Conservation (phyloP, 2,888 invertebrate genomes). For the Drosophila birchii region DNA sequence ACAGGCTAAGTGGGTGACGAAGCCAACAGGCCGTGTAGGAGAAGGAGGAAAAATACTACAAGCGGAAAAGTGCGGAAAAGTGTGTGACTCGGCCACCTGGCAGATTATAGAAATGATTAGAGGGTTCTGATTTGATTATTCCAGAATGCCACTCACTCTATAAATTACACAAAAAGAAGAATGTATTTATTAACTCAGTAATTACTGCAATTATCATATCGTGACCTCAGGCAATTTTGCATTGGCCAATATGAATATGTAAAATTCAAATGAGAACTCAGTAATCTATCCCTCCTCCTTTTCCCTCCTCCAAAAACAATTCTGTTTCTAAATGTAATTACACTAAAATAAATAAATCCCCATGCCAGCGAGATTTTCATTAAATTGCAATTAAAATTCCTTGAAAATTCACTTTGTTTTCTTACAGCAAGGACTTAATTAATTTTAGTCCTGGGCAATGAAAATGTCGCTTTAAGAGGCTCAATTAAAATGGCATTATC, state of each 20-base stretch:
- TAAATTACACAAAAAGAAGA: slow-evolving; percentile 7
- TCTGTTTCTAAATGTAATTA: slow-evolving; percentile 8
- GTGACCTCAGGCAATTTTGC: slow-evolving; percentile 31
- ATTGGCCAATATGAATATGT: slow-evolving; percentile 25
- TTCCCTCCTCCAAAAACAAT: not conserved
- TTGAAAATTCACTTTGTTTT: slow-evolving; percentile 7
- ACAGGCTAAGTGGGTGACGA: slow-evolving; percentile 23
- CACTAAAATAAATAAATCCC: slow-evolving; percentile 28
- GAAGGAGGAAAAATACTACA: not conserved
- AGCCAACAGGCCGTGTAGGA: not conserved
- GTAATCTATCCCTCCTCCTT: not conserved
- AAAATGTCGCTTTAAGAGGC: slow-evolving; percentile 48
- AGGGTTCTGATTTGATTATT: slow-evolving; percentile 31
- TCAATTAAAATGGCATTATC: slow-evolving; percentile 72
- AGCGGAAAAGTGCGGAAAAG: slow-evolving; percentile 2
- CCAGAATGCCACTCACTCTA: slow-evolving; percentile 4
- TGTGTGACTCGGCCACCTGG: slow-evolving; percentile 18
- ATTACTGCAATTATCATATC: slow-evolving; percentile 31
- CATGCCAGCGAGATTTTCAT: slow-evolving; percentile 5
- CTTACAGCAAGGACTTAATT: slow-evolving; percentile 9
- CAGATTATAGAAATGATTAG: slow-evolving; percentile 31
- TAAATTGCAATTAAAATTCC: slow-evolving; percentile 26
- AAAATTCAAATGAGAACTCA: slow-evolving; percentile 5
- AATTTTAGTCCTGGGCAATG: slow-evolving; percentile 16
- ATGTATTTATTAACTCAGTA: slow-evolving; percentile 5